These are phyloP conservation scores for Brachyptera putata DNA, from an alignment of 2,888 invertebrate species.

Conservation along the genomic window DNA sequence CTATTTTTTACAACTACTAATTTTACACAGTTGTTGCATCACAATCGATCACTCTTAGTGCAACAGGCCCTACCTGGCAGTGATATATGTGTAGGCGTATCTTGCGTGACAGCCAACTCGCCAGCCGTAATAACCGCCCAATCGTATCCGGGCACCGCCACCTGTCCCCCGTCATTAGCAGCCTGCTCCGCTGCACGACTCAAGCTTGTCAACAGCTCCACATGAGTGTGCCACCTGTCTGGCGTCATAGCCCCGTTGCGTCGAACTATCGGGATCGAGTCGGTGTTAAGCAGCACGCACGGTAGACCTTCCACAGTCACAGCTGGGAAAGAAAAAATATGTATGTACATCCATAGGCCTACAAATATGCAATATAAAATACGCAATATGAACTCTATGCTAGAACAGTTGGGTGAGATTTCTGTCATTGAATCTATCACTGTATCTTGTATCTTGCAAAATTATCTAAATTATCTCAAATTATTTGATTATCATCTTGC, in stretches of 20 bases:
- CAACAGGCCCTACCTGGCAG: conserved; percentile 11
- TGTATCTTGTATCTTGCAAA: no score
- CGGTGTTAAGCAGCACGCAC: conserved; percentile 40
- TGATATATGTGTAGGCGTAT: conserved; percentile 1
- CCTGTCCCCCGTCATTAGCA: conserved; percentile 17
- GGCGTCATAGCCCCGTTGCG: conserved; percentile 32
- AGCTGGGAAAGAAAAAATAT: no score
- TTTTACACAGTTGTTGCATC: no score
- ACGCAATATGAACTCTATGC: no score
- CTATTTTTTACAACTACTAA: no score
- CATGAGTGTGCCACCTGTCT: conserved; percentile 42
- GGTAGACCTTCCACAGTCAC: conserved; percentile 57
- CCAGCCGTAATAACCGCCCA: conserved; percentile 24
- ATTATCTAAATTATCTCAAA: no score
- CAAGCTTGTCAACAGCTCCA: conserved; percentile 37
- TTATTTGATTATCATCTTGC: no score
- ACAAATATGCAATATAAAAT: background rate
- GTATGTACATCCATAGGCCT: background rate
- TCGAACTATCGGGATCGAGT: conserved; percentile 34
- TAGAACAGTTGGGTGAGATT: no score
- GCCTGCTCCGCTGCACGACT: conserved; percentile 33
- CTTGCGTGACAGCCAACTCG: conserved; percentile 6
- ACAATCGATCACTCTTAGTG: no score
- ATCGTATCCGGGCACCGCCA: conserved; percentile 15
- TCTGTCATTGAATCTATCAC: no score